These are phyloP conservation scores for Chrysolina haemoptera DNA, from an alignment of 2,888 invertebrate genomes.

Conservation along the genomic window DNA sequence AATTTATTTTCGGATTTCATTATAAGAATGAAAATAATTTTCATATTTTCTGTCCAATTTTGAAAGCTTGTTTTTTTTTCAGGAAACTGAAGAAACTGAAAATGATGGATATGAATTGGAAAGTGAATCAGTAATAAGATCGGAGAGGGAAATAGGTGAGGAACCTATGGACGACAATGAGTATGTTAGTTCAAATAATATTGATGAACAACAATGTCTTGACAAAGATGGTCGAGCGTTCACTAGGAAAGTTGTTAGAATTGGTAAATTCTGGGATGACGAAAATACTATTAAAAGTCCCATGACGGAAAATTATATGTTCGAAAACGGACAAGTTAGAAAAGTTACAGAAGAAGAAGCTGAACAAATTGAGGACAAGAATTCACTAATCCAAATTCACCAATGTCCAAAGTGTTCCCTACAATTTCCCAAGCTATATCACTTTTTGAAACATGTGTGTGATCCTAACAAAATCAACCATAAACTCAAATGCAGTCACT, in stretches of 20 bases:
- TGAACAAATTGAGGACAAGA: slow-evolving; percentile 47
- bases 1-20: too few species aligned
- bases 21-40: too few species aligned
- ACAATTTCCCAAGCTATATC: slow-evolving; percentile 69
- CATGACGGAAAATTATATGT: slow-evolving; percentile 57
- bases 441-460: slow-evolving; percentile 70
- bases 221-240: slow-evolving; percentile 72
- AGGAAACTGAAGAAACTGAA: slow-evolving; percentile 53
- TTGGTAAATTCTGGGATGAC: slow-evolving; percentile 74
- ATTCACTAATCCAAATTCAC: slow-evolving; percentile 64
- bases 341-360: slow-evolving; percentile 57
- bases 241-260: slow-evolving; percentile 74
- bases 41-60: not conserved
- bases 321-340: slow-evolving; percentile 57
- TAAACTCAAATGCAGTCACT: slow-evolving; percentile 71
- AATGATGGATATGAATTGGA: slow-evolving; percentile 28
- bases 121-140: slow-evolving; percentile 34
- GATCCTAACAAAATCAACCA: slow-evolving; percentile 62
- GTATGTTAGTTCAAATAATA: slow-evolving; percentile 60
- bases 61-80: slow-evolving; percentile 27
- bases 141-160: slow-evolving; percentile 30
- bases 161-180: slow-evolving; percentile 29
- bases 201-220: slow-evolving; percentile 44
- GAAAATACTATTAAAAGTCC: slow-evolving; percentile 56
- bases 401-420: slow-evolving; percentile 70